Evolutionary conservation across 1,140 invertebrate species (phyloP).

Genomic region (Drosophila auraria): DNA sequence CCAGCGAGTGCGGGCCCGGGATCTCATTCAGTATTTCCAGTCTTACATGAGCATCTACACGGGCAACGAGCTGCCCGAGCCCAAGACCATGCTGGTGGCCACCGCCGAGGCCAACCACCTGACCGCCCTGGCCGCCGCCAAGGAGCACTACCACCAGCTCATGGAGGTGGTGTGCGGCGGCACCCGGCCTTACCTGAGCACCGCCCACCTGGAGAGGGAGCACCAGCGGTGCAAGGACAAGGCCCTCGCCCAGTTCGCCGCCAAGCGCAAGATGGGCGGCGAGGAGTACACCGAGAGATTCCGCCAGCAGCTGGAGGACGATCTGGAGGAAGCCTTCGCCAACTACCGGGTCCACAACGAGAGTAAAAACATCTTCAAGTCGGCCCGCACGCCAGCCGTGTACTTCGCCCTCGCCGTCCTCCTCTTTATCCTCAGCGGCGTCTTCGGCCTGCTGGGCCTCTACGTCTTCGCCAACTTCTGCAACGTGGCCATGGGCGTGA

Average conservation of each 20-base stretch:
- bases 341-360: constrained; percentile 97
- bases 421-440: constrained; percentile 94
- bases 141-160: constrained; percentile 93
- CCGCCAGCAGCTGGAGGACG: constrained; percentile 91
- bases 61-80: constrained; percentile 98
- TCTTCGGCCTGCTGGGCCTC: constrained; percentile 94
- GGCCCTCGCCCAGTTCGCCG: constrained; percentile 91
- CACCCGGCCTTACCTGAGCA: constrained; percentile 94
- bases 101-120: constrained; percentile 99
- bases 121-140: constrained; percentile 96
- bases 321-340: constrained; percentile 93
- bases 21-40: constrained; percentile 98
- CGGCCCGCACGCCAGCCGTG: constrained; percentile 96
- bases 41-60: constrained; percentile 98
- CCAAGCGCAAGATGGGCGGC: constrained; percentile 97
- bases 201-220: constrained; percentile 92
- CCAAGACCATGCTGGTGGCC: constrained; percentile 99
- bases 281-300: constrained; percentile 95
- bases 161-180: constrained; percentile 98
- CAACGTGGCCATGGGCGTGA: constrained; percentile 94
- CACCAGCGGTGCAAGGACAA: constrained; percentile 92
- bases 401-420: constrained; percentile 94
- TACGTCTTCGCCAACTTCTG: constrained; percentile 94
- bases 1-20: constrained; percentile 94
- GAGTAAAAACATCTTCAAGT: constrained; percentile 98